Conservation (phyloP, 2,797 vertebrate genomes). For the Streptopelia turtur region DNA sequence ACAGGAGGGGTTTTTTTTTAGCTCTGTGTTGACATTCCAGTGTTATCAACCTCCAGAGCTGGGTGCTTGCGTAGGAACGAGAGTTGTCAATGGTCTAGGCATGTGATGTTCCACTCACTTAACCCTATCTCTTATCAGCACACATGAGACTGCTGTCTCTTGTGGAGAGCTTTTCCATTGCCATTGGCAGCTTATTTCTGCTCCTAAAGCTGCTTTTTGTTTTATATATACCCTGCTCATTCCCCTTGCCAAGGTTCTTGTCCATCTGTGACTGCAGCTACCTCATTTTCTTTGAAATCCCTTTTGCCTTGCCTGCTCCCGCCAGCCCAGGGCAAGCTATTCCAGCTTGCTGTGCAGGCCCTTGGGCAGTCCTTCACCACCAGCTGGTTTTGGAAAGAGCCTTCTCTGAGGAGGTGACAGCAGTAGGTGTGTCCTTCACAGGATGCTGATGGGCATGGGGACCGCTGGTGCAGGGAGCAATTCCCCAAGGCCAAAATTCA, state of each 20-base stretch:
- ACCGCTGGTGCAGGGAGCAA: neutral
- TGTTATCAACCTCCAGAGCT: slow-evolving; percentile 53
- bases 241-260: neutral
- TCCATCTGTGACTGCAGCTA: neutral
- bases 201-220: neutral
- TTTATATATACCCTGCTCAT: neutral
- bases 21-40: slow-evolving; percentile 60
- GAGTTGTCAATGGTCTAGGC: slow-evolving; percentile 26
- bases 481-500: neutral
- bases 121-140: slow-evolving; percentile 51
- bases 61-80: slow-evolving; percentile 43
- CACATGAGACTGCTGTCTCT: neutral
- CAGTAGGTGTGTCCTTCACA: neutral
- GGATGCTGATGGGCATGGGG: neutral
- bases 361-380: neutral
- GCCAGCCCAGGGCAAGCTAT: neutral
- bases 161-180: slow-evolving; percentile 39
- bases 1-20: slow-evolving; percentile 35
- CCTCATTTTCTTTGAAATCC: neutral
- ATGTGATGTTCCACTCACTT: slow-evolving; percentile 65
- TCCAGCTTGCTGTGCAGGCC: neutral
- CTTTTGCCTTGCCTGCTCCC: neutral
- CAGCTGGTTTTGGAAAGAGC: neutral
- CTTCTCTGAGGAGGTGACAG: neutral
- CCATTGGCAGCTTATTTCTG: neutral